A percentile compares a stretch with the other conserved stretches of the same genome.
These are phyloP conservation scores for Acronicta psi DNA, from an alignment of 2,888 invertebrate genomes.

Conservation along the genomic window DNA sequence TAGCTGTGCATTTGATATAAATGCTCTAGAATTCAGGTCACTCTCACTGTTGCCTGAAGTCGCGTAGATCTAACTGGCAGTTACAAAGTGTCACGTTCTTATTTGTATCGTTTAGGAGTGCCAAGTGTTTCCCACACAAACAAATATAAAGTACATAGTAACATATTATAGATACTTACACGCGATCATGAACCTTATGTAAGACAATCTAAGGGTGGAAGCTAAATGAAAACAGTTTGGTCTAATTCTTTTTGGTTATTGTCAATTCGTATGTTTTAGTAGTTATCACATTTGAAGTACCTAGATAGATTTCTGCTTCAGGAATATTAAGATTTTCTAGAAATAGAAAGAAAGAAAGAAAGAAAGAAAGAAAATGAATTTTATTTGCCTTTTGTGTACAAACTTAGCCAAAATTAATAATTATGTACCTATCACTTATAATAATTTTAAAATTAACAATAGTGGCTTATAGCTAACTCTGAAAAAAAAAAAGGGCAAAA, in stretches of 20 bases:
- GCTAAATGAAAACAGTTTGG: too few species aligned
- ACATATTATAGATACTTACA: neutral
- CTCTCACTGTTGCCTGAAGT: slow-evolving; percentile 6
- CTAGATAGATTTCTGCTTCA: neutral
- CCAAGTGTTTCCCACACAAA: slow-evolving; percentile 11
- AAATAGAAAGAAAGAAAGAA: too few species aligned
- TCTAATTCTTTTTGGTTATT: neutral
- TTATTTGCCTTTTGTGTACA: too few species aligned
- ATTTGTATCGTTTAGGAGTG: slow-evolving; percentile 29
- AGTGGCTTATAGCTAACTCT: too few species aligned
- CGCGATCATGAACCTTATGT: slow-evolving; percentile 2
- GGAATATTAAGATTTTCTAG: neutral
- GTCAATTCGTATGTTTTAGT: neutral
- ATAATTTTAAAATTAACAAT: too few species aligned
- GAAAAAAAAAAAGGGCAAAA: too few species aligned
- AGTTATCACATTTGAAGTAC: neutral
- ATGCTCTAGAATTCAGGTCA: neutral
- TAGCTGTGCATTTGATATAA: neutral
- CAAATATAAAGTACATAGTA: neutral
- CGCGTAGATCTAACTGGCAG: slow-evolving; percentile 6
- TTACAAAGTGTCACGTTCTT: slow-evolving; percentile 33
- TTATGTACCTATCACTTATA: too few species aligned
- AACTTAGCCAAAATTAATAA: too few species aligned
- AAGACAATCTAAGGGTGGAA: neutral
- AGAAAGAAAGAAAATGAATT: too few species aligned